These are phyloP conservation scores for Okapia johnstoni DNA, from an alignment of 2,113 vertebrate genomes.

Conservation along the genomic window DNA sequence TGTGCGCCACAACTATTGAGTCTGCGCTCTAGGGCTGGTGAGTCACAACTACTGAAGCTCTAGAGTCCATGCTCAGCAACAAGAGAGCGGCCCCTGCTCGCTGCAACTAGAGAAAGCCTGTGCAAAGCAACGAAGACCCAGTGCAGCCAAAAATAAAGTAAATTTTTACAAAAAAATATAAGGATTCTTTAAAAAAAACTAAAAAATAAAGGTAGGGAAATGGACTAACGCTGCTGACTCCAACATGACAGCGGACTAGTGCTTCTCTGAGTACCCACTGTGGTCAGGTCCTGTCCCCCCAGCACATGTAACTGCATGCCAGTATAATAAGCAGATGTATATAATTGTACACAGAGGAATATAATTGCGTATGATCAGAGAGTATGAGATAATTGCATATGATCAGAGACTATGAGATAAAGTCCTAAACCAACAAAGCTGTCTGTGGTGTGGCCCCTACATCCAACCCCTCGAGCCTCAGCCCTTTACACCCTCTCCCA, in stretches of 20 bases:
- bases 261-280: background rate
- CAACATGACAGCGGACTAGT: rapidly evolving
- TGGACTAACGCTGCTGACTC: background rate
- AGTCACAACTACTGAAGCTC: background rate
- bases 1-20: background rate
- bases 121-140: background rate
- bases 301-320: rapidly evolving
- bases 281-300: background rate
- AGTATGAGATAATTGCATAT: background rate
- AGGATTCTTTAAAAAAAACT: background rate
- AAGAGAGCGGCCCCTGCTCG: background rate
- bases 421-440: background rate
- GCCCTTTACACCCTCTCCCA: background rate
- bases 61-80: background rate
- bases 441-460: background rate
- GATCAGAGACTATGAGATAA: background rate
- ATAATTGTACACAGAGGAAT: background rate
- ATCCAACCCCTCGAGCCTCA: background rate
- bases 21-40: background rate
- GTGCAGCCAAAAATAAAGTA: background rate
- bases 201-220: background rate
- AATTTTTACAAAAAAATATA: background rate
- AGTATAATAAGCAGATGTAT: background rate
- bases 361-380: background rate
- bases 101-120: background rate